phyloP scores from a whole-genome alignment of 2,113 vertebrate species.

The Barbus barbus region DNA sequence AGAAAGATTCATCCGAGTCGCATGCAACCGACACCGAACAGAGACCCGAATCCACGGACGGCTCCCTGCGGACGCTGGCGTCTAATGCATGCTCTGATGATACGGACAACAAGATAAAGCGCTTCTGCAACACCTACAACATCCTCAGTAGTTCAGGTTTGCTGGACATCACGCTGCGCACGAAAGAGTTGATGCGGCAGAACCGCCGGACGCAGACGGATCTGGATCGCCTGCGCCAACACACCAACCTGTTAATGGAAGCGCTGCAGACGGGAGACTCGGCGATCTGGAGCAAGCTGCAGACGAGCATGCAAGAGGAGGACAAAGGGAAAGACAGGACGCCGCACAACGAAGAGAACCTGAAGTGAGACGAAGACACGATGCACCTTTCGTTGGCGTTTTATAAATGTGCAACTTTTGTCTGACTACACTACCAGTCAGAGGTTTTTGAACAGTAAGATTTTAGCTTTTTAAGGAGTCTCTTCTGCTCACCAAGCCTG shows the following conservation, averaged over 20 bases:
- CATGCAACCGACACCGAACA: too few relatives aligned
- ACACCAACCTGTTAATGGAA: conserved; percentile 83
- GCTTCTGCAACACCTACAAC: conserved; percentile 90
- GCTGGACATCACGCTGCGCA: conserved; percentile 89
- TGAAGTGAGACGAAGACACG: neutral
- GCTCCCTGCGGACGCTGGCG: neutral
- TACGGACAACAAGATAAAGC: conserved; percentile 75
- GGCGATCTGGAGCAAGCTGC: conserved; percentile 79
- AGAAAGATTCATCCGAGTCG: conserved; percentile 43
- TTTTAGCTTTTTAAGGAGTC: too few relatives aligned
- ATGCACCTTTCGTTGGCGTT: too few relatives aligned
- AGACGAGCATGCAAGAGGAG: conserved; percentile 72
- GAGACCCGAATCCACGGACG: neutral
- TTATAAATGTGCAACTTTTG: neutral
- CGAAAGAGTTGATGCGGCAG: conserved; percentile 89
- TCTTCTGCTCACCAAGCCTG: too few relatives aligned
- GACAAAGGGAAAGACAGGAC: conserved; percentile 50
- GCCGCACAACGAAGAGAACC: neutral
- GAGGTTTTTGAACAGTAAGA: too few relatives aligned
- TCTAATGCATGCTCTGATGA: conserved; percentile 36
- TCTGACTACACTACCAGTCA: too few relatives aligned
- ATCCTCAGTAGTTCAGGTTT: conserved; percentile 85
- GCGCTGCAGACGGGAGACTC: conserved; percentile 80
- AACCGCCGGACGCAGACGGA: conserved; percentile 87
- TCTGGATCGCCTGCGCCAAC: conserved; percentile 83